Evolutionary conservation across 2,113 vertebrate species (phyloP).

Genomic region (Cavia aperea): DNA sequence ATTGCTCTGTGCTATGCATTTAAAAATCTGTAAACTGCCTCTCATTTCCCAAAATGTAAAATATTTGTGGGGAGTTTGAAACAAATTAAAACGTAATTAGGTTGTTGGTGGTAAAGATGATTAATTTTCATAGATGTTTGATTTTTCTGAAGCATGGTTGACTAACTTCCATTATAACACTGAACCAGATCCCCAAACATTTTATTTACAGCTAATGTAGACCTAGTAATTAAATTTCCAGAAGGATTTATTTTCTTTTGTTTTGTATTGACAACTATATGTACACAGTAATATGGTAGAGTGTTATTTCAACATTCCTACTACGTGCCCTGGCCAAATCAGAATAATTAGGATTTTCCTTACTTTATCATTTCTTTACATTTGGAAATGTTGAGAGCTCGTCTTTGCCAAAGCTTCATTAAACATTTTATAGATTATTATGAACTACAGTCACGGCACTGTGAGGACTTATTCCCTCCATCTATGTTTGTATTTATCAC

Average conservation of each 20-base stretch:
- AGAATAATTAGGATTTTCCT: neutral
- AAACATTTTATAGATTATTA: neutral
- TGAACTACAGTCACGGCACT: neutral
- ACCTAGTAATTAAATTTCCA: slow-evolving; percentile 19
- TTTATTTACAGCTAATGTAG: neutral
- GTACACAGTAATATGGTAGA: neutral
- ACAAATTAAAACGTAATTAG: neutral
- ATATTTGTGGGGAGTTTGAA: slow-evolving; percentile 2
- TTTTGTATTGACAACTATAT: neutral
- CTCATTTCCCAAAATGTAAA: neutral
- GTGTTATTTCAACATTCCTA: neutral
- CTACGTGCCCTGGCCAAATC: rapidly evolving
- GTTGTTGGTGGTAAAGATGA: neutral
- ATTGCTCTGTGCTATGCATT: neutral
- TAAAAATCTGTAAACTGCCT: neutral
- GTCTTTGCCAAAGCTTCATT: neutral
- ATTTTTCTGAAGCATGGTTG: neutral
- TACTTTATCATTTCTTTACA: neutral
- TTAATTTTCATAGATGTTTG: neutral
- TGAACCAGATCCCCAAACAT: neutral
- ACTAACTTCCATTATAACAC: neutral
- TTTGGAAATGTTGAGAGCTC: neutral
- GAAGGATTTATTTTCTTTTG: neutral
- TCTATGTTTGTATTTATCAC: neutral
- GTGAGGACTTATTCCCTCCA: neutral